Conservation (phyloP, 2,888 invertebrate species). For the Eurois occulta region DNA sequence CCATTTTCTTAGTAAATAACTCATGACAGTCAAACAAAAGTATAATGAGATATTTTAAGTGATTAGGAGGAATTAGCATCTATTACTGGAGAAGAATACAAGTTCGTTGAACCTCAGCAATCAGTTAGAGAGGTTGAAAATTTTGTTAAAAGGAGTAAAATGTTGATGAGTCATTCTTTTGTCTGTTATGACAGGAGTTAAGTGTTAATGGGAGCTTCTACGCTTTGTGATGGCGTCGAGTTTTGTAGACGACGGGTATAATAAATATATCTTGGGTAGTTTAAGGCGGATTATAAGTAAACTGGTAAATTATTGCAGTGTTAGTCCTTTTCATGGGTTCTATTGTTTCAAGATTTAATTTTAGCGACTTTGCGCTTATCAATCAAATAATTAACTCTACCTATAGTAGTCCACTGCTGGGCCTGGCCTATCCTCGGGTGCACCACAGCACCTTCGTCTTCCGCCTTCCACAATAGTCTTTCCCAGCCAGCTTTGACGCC, state of each 20-base stretch:
- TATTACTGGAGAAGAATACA: conserved; percentile 30
- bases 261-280: neutral
- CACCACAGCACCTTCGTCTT: neutral
- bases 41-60: conserved; percentile 50
- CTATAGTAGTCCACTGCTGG: neutral
- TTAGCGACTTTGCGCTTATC: no score
- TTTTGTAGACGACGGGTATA: conserved; percentile 10
- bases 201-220: conserved; percentile 21
- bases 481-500: neutral
- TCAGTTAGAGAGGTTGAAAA: conserved; percentile 36
- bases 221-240: conserved; percentile 1
- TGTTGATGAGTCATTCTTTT: conserved; percentile 56
- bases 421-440: neutral
- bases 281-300: neutral
- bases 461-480: neutral
- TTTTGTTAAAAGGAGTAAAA: conserved; percentile 34
- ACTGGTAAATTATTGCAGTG: neutral
- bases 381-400: neutral
- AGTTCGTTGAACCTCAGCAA: conserved; percentile 52
- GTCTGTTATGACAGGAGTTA: conserved; percentile 39
- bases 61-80: conserved; percentile 57
- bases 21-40: conserved; percentile 40
- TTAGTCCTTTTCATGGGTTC: neutral
- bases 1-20: conserved; percentile 37
- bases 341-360: neutral